Evolutionary conservation across 2,797 vertebrate species (phyloP).

Genomic region (Enteromius mattozi): DNA sequence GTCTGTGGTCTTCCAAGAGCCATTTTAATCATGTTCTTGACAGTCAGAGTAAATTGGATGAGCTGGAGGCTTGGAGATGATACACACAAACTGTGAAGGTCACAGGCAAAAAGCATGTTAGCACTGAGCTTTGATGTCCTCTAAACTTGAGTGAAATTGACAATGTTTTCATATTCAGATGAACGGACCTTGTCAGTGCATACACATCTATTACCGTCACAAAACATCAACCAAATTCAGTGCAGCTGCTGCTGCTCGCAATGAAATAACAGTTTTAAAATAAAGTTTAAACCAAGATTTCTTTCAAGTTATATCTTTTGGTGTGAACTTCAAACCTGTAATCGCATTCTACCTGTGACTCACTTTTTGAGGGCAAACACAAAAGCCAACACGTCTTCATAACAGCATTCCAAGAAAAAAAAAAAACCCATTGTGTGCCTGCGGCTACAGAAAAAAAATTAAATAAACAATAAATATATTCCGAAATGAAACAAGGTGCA

Average conservation of each 20-base stretch:
- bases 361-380: slow-evolving; percentile 60
- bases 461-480: slow-evolving; percentile 29
- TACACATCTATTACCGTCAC: slow-evolving; percentile 16
- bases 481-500: slow-evolving; percentile 67
- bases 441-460: slow-evolving; percentile 61
- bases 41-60: slow-evolving; percentile 49
- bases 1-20: slow-evolving; percentile 34
- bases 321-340: neutral
- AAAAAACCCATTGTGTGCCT: slow-evolving; percentile 7
- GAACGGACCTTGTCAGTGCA: slow-evolving; percentile 6
- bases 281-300: neutral
- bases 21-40: slow-evolving; percentile 56
- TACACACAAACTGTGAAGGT: slow-evolving; percentile 45
- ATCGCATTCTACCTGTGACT: neutral
- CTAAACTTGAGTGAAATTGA: slow-evolving; percentile 57
- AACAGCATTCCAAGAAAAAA: neutral
- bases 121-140: slow-evolving; percentile 33
- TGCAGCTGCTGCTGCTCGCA: neutral
- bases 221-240: slow-evolving; percentile 22
- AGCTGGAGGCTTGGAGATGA: slow-evolving; percentile 38
- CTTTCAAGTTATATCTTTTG: neutral
- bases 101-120: slow-evolving; percentile 50
- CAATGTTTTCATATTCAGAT: slow-evolving; percentile 58
- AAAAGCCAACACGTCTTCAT: neutral
- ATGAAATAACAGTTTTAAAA: neutral